phyloP scores from a whole-genome alignment of 2,113 vertebrate species.

The Engystomops pustulosus region DNA sequence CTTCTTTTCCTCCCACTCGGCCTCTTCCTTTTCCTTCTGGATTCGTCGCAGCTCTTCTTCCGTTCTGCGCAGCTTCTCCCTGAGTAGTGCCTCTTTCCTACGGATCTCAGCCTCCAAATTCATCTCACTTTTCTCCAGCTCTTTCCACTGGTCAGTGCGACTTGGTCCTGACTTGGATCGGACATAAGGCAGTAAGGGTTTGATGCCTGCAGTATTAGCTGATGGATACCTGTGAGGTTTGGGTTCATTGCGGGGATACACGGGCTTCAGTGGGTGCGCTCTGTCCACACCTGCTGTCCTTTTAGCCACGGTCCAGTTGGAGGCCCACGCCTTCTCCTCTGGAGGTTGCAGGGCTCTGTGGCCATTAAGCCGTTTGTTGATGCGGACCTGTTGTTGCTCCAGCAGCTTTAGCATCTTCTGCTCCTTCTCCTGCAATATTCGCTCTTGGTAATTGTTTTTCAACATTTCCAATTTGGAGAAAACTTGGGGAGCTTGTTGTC shows the following conservation, averaged over 20 bases:
- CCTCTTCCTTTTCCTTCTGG: constrained; percentile 67
- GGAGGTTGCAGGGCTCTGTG: background rate
- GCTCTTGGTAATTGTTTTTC: constrained; percentile 62
- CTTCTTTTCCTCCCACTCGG: constrained; percentile 62
- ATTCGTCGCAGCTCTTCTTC: constrained; percentile 74
- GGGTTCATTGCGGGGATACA: constrained; percentile 68
- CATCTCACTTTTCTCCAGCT: constrained; percentile 70
- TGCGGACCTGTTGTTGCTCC: constrained; percentile 52
- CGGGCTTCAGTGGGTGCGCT: constrained; percentile 78
- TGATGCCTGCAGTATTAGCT: background rate
- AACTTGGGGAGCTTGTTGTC: background rate
- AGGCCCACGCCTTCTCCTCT: constrained; percentile 50
- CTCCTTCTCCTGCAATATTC: constrained; percentile 62
- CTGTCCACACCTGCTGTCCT: constrained; percentile 69
- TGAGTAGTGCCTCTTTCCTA: constrained; percentile 75
- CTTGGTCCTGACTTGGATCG: background rate
- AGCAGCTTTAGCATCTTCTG: constrained; percentile 59
- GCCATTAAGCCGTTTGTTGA: constrained; percentile 36
- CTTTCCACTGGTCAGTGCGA: constrained; percentile 54
- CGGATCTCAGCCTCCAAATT: constrained; percentile 73
- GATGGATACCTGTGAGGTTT: constrained; percentile 43
- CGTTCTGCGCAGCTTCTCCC: constrained; percentile 77
- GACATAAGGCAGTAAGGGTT: background rate
- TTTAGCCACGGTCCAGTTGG: constrained; percentile 58
- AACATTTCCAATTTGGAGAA: constrained; percentile 57